A percentile compares a stretch with the other conserved stretches of the same genome.
Evolutionary conservation across 53 echinoderm and acorn worm species (phyloP).

Genomic region (Patiria pectinifera): DNA sequence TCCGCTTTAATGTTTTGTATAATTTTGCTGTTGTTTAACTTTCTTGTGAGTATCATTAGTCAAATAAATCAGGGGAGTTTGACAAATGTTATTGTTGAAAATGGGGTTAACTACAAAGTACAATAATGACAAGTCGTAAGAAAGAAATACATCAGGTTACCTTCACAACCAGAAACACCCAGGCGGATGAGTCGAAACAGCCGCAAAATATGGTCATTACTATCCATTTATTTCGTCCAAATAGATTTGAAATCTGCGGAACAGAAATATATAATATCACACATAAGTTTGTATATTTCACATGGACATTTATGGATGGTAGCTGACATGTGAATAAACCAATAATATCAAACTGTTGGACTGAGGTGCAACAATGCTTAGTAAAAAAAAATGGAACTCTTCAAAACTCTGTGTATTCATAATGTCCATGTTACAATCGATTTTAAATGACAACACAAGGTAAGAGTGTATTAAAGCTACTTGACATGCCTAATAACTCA

Average conservation of each 20-base stretch:
- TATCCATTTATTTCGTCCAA: slow-evolving; percentile 83
- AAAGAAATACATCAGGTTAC: slow-evolving; percentile 50
- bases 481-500: too few species aligned
- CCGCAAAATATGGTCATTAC: slow-evolving; percentile 81
- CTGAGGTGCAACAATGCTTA: too few species aligned
- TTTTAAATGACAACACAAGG: too few species aligned
- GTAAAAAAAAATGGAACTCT: too few species aligned
- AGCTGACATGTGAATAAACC: too few species aligned
- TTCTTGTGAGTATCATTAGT: neutral
- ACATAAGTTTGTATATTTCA: neutral
- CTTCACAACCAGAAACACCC: slow-evolving; percentile 87
- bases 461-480: too few species aligned
- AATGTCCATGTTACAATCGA: too few species aligned
- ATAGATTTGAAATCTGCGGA: slow-evolving; percentile 82
- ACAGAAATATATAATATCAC: neutral
- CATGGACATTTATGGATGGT: too few species aligned
- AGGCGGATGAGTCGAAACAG: slow-evolving; percentile 86
- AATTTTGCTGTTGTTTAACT: neutral
- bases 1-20: neutral
- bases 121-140: neutral
- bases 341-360: too few species aligned
- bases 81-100: neutral
- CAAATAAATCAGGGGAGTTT: neutral
- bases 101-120: neutral
- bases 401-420: too few species aligned